Evolutionary conservation across 2,888 invertebrate genomes (phyloP), one percentile per base, ranked within the genome.

Genomic region (Xestia rhomboidea): DNA sequence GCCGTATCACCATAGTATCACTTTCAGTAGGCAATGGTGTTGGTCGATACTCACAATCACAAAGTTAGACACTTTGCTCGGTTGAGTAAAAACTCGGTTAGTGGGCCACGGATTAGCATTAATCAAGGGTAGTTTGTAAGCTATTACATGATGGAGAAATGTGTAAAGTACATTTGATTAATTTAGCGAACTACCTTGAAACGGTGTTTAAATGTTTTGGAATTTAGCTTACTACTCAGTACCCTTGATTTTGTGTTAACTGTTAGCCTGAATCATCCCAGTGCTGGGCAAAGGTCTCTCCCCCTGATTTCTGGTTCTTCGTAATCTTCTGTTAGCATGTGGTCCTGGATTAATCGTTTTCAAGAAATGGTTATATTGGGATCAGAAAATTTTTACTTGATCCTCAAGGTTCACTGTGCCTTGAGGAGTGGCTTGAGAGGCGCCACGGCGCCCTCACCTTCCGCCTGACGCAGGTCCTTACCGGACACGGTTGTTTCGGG

Each of bases 101-200:
- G 82, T 86, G 60, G 87, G 79, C 71, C 84, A 82, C 46, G 76
- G 69, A 75, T 78, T 84, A 81, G 73, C 75, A 80, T 78, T 70
- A 72, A 86, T 78, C 51, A 81, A 75, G 75, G 76, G 69, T 68
- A 76, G 76, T 57, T 83, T 54, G 30, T 68, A 38, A 74, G 54
- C 30, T 73, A 68, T 71, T 60, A 54, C 13, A 60, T 73, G 57
- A 54, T 71, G 44, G 27, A 51, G 60, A 69, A 79, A 73, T n/a
- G 27, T 72, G 63, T 62, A 15, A 54, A 74, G 51, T 38, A 69
- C 2, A 27, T 51, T 38, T 57, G 18, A 60, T 24, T 44, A 34
- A 63, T 64, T 68, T 73, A n/a, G 41, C 24, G 21, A 21, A 27
- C 6, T 69, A 44, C 49, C 64, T 80, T 80, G 57, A 68, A 64